Percentiles rank a stretch among this genome's conserved stretches.
Evolutionary conservation across 1,140 invertebrate species (phyloP).

Genomic region (Cyrtorhinus lividipennis): DNA sequence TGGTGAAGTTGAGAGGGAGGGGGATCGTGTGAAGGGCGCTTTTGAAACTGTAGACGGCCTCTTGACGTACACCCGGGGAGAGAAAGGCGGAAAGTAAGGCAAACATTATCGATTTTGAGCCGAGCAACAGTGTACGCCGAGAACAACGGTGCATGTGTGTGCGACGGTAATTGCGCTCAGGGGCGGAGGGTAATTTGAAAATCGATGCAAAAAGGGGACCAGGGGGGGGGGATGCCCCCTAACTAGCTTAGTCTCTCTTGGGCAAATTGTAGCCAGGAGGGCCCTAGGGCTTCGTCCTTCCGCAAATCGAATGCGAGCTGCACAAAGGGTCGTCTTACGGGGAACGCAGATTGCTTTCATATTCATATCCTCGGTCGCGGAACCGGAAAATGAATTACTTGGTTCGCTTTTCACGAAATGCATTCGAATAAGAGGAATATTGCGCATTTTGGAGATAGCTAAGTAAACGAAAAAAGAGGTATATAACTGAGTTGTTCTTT

Average conservation of each 20-base stretch:
- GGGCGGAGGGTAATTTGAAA: conserved; percentile 17
- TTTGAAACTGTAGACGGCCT: too few relatives aligned
- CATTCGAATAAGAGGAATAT: too few relatives aligned
- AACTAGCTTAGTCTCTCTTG: conserved; percentile 3
- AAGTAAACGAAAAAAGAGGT: too few relatives aligned
- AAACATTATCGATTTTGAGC: conserved; percentile 15
- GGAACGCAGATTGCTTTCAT: conserved; percentile 8
- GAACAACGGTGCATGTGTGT: conserved; percentile 18
- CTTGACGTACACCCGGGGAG: too few relatives aligned
- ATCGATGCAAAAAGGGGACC: conserved; percentile 11
- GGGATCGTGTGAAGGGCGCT: too few relatives aligned
- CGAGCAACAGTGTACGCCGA: conserved; percentile 17
- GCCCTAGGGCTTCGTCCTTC: conserved; percentile 6
- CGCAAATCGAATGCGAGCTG: conserved; percentile 8
- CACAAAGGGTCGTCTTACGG: conserved; percentile 8
- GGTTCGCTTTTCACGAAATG: too few relatives aligned
- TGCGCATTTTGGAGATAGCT: too few relatives aligned
- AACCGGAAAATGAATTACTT: conserved; percentile 4
- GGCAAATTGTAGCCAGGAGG: conserved; percentile 13
- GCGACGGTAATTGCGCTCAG: conserved; percentile 15
- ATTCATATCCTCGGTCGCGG: background rate
- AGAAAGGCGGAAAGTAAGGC: conserved; percentile 18
- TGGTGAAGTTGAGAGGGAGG: too few relatives aligned
- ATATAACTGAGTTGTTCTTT: too few relatives aligned
- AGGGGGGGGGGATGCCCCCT: conserved; percentile 1